Base-by-base conservation (phyloP, 2,797 vertebrate genomes). In the Enteromius argenteus region DNA sequence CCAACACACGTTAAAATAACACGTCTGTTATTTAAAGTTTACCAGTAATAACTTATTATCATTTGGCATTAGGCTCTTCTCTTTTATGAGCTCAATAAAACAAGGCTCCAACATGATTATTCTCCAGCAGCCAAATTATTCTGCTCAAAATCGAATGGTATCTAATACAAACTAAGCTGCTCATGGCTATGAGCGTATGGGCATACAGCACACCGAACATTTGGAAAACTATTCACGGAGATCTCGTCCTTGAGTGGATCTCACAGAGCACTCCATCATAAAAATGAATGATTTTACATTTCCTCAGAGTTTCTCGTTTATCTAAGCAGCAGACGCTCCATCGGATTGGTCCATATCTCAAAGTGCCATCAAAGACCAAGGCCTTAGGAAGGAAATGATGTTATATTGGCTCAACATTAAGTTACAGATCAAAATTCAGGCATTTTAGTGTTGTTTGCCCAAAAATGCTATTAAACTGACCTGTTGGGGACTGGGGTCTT, bases 241-340 rank as follows among this genome's bases (percentile, higher is more conserved):
- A 71, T 44, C 51, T 62, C 9, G 46, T 56, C 69, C 56, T 64
- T 83, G 53, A 71, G 77, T 42, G 35, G 21, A 84, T 81, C 35
- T 79, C 21, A 1, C 56, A 30, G 35, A 67, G 68, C n/a, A 53
- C 21, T 83, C 64, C 14, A 68, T 86, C 75, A 67, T 90, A 90
- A 83, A 79, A 79, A 79, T 87, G 88, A 92, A 93, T 90, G 91
- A 90, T 90, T 56, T 58, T 86, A 75, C 27, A 3, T 86, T 81
- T 91, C 90, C 91, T 91, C 87, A 86, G 85, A 92, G 89, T 68
- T 67, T 83, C 58, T 56, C 5, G 1, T 73, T 71, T 27, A 66
- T 53, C 46, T 64, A 66, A 72, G 21, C 51, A 66, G 39, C 51
- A 51, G 69, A 72, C 19, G 32, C 58, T 23, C 32, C 15, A 21